Evolutionary conservation across 2,888 invertebrate species (phyloP), one percentile per base, ranked within the genome.

Genomic region (Parthenolecanium corni): DNA sequence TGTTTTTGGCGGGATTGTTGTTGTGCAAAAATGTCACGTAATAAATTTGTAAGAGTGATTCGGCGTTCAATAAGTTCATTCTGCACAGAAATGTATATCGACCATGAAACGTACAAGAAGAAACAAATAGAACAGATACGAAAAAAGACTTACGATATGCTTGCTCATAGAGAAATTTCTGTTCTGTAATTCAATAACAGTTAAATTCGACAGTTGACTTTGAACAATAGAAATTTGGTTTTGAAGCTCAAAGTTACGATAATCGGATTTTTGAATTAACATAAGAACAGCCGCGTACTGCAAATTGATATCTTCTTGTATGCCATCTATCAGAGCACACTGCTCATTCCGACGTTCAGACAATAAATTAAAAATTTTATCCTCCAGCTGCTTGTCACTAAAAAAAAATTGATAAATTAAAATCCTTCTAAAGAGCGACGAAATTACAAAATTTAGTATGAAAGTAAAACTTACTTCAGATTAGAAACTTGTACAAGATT

Each of bases 111-210:
- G 23, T 36, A 5, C n/a, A 61, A 52, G 24, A 3, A 64, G 18
- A 3, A 14, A 21, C 6, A 2, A 44, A 23, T 24, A 16, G 18
- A 18, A 47, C 53, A 42, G 36, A 1, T 14, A n/a, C 14, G 11
- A 5, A 1, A 51, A 5, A 1, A 51, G 47, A 68, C 72, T 71
- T 73, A 81, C 85, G 71, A 85, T 77, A 71, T 85, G 84, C 67
- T 82, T 82, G 67, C 79, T 75, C 64, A 84, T 78, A 70, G 83
- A 76, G 64, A 85, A 74, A 72, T 81, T 83, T 69, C 79, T 82
- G 69, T 81, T 81, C 68, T 86, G 83, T 69, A 87, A 77, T 74
- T 88, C 87, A 67, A 85, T 81, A 53, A 79, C 76, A 67, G 86
- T 86, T 24, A 88, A 76, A 64, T 79, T 79, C 20, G 84, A 84